Percentiles rank a stretch among this genome's conserved stretches.
phyloP scores from a whole-genome alignment of 2,797 vertebrate genomes.

The Neomorphus geoffroyi region DNA sequence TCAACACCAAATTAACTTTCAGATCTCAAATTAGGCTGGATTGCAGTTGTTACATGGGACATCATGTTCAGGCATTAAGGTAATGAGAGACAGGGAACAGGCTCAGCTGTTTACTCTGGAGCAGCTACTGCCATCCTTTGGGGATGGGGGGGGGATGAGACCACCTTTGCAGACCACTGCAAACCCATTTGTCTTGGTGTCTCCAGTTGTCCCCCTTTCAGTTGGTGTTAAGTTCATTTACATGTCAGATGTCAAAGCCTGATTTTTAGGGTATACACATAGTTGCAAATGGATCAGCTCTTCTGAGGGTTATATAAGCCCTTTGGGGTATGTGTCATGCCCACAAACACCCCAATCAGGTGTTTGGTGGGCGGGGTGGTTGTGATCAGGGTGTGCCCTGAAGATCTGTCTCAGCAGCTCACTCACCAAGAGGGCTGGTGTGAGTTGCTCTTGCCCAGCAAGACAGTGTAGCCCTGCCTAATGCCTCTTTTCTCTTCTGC shows the following conservation, averaged over 20 bases:
- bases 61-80: background rate
- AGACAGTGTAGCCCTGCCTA: background rate
- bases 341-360: accelerated
- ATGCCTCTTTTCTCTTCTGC: background rate
- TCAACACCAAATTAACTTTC: background rate
- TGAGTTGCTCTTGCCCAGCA: background rate
- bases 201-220: background rate
- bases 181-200: background rate
- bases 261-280: background rate
- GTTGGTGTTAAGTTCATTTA: background rate
- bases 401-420: background rate
- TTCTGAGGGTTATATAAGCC: background rate
- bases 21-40: background rate
- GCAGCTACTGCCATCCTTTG: background rate
- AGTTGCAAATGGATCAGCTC: background rate
- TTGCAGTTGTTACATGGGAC: background rate
- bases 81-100: background rate
- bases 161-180: background rate
- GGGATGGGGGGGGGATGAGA: accelerated
- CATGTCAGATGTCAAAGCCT: background rate
- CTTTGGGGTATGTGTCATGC: accelerated
- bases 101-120: background rate
- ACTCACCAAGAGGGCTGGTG: accelerated
- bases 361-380: background rate
- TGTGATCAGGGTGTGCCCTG: background rate